Base-by-base conservation (phyloP, 2,797 vertebrate genomes). In the Anguilla anguilla region DNA sequence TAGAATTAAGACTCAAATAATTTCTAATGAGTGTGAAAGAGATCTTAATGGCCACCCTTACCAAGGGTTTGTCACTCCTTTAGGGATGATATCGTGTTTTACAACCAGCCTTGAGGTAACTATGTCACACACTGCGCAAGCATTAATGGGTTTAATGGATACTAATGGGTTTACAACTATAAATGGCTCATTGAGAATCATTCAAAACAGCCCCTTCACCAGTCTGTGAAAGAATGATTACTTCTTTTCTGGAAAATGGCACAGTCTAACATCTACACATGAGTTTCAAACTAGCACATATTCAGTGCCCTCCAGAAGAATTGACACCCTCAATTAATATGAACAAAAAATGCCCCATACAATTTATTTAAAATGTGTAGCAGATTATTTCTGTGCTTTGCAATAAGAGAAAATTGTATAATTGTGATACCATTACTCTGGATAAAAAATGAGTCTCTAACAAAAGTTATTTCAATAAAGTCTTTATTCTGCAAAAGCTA, bases 131-230 rank as follows among this genome's bases (percentile, higher is more conserved):
- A 82, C 79, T 82, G 79, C 1, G 19, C 79, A 82, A 82, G 43
- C 79, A 82, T n/a, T 82, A 82, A 82, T 82, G 79, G 79, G 43
- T 82, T 82, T 82, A 49, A 82, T 82, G 43, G 79, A 9, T 82
- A 82, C 43, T 51, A 82, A 82, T 82, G 79, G 46, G 17, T 82
- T 82, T 51, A 22, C 51, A 82, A 43, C 31, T 17, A 82, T 82
- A 46, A 49, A 82, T 6, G 43, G 79, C 79, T 19, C 46, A 82
- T 82, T 82, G 46, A n/a, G 79, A 82, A 51, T 15, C 79, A 82
- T 51, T n/a, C 46, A n/a, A 46, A 51, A n/a, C 28, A 31, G 46
- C 46, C 79, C 46, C 39, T n/a, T 51, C 25, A 13, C 79, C 79
- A n/a, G 51, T 82, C 43, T 82, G 43, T 10, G 3, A 82, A 7